phyloP scores from a whole-genome alignment of 1,140 invertebrate genomes.

The Camponotus vicinus region DNA sequence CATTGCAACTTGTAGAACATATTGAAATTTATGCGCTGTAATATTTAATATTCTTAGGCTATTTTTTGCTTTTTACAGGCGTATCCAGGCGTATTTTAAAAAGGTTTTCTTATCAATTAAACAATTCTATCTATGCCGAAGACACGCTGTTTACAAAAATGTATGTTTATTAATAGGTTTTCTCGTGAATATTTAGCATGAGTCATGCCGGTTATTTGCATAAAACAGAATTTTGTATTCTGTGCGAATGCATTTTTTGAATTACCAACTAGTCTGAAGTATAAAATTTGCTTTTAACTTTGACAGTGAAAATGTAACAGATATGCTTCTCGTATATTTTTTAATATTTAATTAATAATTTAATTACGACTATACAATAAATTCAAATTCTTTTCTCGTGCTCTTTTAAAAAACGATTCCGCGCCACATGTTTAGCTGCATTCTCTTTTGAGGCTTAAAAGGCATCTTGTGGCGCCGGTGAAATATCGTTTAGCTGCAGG shows the following conservation, averaged over 20 bases:
- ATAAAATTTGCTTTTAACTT: neutral
- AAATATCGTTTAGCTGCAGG: constrained; percentile 66
- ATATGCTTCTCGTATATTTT: neutral
- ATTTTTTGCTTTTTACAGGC: neutral
- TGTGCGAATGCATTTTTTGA: neutral
- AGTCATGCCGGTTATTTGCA: constrained; percentile 17
- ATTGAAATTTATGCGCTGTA: neutral
- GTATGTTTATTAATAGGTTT: constrained; percentile 28
- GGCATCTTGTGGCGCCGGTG: constrained; percentile 52
- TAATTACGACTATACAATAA: constrained; percentile 11
- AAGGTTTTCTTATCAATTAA: constrained; percentile 39
- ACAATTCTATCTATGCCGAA: constrained; percentile 27
- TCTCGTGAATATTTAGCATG: constrained; percentile 37
- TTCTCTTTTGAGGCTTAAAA: constrained; percentile 10
- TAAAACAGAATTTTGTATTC: constrained; percentile 36
- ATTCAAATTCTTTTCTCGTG: neutral
- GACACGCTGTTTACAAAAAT: constrained; percentile 8
- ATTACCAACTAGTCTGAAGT: neutral
- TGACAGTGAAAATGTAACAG: neutral
- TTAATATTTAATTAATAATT: constrained; percentile 9
- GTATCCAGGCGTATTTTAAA: neutral
- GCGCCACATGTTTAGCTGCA: neutral
- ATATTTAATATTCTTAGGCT: neutral
- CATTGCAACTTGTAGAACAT: neutral
- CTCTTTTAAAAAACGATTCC: neutral